A percentile compares a stretch with the other conserved stretches of the same genome.
phyloP scores from a whole-genome alignment of 2,113 vertebrate genomes.

The Centropus bengalensis region DNA sequence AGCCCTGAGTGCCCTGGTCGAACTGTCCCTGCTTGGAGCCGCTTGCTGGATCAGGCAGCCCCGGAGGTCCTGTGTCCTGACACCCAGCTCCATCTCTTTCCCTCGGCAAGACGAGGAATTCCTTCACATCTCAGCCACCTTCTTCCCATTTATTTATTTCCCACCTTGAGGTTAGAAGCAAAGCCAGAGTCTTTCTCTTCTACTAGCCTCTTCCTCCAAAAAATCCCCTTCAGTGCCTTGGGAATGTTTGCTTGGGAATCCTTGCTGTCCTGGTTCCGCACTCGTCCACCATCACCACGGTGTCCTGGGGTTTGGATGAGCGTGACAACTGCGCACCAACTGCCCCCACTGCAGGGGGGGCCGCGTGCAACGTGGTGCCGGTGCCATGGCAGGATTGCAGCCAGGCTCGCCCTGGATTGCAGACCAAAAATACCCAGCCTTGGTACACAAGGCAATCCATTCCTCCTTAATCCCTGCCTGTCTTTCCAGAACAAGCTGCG shows the following conservation, averaged over 20 bases:
- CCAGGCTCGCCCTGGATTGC: not conserved
- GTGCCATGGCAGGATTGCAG: rapidly evolving
- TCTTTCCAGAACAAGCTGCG: not conserved
- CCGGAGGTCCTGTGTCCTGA: not conserved
- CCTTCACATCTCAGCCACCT: not conserved
- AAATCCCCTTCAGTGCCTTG: not conserved
- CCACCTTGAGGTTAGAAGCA: not conserved
- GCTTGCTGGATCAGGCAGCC: not conserved
- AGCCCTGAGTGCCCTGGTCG: rapidly evolving
- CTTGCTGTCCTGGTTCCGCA: not conserved
- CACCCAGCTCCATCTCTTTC: not conserved
- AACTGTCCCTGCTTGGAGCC: not conserved
- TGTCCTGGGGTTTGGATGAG: rapidly evolving
- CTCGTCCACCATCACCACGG: rapidly evolving
- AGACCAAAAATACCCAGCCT: not conserved
- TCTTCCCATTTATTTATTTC: not conserved
- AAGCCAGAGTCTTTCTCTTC: not conserved
- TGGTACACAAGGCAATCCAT: not conserved
- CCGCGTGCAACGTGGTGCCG: too few relatives aligned
- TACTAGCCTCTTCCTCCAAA: rapidly evolving
- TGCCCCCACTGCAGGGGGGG: too few relatives aligned
- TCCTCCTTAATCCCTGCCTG: not conserved
- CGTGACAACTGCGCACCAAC: not conserved
- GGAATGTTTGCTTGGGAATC: not conserved
- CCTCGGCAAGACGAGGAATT: not conserved